These are phyloP conservation scores for Drosophila nr. fundita DNA, from an alignment of 2,888 invertebrate species.

Conservation along the genomic window DNA sequence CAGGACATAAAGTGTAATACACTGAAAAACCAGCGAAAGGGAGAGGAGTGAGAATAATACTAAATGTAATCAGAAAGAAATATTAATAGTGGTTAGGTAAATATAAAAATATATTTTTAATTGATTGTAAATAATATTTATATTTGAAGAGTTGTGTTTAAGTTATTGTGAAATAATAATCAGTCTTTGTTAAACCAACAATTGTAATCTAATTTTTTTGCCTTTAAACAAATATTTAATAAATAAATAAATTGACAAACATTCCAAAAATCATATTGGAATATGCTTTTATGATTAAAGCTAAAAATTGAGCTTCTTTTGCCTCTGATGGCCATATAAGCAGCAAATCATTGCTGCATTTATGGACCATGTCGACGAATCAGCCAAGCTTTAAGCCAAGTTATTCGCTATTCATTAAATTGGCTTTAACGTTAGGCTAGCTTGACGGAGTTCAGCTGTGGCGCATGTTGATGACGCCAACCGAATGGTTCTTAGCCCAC, in stretches of 20 bases:
- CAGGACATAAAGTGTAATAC: not conserved
- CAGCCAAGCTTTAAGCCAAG: not conserved
- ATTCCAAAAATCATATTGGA: fast-evolving
- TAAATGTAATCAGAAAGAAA: not conserved
- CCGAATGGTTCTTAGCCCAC: not conserved
- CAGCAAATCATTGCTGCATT: not conserved
- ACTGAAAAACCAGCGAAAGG: not conserved
- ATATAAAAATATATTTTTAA: not conserved
- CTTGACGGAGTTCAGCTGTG: not conserved
- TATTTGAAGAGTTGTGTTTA: not conserved
- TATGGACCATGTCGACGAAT: not conserved
- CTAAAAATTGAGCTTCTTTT: not conserved
- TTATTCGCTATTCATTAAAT: not conserved
- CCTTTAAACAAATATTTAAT: not conserved
- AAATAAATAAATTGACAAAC: not conserved
- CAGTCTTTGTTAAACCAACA: not conserved
- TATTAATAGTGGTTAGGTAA: not conserved
- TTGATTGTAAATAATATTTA: not conserved
- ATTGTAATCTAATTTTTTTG: not conserved
- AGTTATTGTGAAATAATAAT: not conserved
- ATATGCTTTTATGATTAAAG: not conserved
- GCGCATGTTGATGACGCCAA: not conserved
- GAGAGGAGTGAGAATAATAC: not conserved
- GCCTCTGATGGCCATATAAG: not conserved
- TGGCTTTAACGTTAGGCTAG: not conserved